A percentile compares a stretch with the other conserved stretches of the same genome.
Evolutionary conservation across 2,888 invertebrate species (phyloP).

Genomic region (Carpatolechia fugitivella): DNA sequence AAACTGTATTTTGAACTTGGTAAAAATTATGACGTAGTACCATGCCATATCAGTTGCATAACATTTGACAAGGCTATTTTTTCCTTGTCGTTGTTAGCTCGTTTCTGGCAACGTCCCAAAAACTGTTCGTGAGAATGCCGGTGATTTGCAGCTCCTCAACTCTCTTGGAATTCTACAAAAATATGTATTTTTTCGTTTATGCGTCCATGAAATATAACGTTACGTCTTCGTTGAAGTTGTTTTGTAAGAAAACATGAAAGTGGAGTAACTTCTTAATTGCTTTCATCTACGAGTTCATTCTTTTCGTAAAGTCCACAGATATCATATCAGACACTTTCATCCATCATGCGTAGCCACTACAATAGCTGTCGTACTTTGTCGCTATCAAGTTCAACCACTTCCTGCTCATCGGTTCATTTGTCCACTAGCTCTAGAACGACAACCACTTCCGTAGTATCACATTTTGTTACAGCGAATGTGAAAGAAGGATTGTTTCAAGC

Average conservation of each 20-base stretch:
- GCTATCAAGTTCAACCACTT: constrained; percentile 2
- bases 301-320: no score
- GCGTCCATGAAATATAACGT: constrained; percentile 1
- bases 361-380: not conserved
- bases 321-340: no score
- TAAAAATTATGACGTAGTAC: constrained; percentile 20
- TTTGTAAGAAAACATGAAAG: not conserved
- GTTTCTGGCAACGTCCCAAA: constrained; percentile 64
- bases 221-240: not conserved
- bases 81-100: constrained; percentile 65
- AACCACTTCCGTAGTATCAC: constrained; percentile 42
- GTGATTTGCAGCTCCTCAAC: constrained; percentile 13
- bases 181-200: constrained; percentile 1
- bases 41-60: constrained; percentile 31
- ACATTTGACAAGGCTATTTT: constrained; percentile 71
- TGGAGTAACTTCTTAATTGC: not conserved
- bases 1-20: constrained; percentile 6
- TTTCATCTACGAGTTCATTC: no score
- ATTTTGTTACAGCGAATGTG: constrained; percentile 22
- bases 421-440: constrained; percentile 22
- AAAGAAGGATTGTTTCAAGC: not conserved
- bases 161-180: constrained; percentile 10
- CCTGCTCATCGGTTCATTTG: constrained; percentile 15
- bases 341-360: no score
- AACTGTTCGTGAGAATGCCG: constrained; percentile 25